These are phyloP conservation scores for Macaca nemestrina DNA, from an alignment of 2,113 vertebrate species.

Conservation along the genomic window DNA sequence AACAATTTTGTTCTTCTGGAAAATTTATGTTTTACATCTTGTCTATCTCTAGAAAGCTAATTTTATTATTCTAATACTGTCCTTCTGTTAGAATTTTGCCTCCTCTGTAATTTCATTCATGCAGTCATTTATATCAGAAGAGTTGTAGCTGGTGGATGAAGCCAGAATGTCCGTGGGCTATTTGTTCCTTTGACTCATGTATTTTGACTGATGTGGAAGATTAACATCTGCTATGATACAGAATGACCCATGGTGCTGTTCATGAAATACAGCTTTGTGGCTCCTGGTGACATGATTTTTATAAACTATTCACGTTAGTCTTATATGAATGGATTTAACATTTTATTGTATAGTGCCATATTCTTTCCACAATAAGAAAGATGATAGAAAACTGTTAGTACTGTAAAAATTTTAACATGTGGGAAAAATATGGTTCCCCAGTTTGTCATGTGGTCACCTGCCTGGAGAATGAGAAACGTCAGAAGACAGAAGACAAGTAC, in stretches of 20 bases:
- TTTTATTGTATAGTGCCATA: background rate
- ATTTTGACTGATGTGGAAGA: background rate
- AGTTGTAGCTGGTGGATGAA: background rate
- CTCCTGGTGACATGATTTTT: background rate
- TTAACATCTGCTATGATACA: background rate
- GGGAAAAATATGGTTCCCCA: background rate
- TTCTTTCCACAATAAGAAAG: constrained; percentile 27
- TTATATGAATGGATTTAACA: background rate
- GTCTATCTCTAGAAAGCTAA: background rate
- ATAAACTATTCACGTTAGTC: background rate
- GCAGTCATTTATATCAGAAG: background rate
- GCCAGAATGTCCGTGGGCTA: background rate
- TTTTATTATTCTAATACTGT: background rate
- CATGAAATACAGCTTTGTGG: background rate
- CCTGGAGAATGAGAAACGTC: background rate
- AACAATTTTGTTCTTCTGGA: background rate
- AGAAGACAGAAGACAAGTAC: background rate
- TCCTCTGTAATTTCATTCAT: background rate
- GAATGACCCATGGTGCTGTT: background rate
- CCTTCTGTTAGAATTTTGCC: constrained; percentile 8
- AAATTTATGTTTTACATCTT: background rate
- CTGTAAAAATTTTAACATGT: background rate
- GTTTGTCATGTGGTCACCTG: background rate
- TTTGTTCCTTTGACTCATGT: background rate
- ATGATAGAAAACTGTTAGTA: background rate